Percentiles rank a stretch among this genome's conserved stretches.
These are phyloP conservation scores for Tenebrio molitor DNA, from an alignment of 1,140 invertebrate genomes.

Conservation along the genomic window DNA sequence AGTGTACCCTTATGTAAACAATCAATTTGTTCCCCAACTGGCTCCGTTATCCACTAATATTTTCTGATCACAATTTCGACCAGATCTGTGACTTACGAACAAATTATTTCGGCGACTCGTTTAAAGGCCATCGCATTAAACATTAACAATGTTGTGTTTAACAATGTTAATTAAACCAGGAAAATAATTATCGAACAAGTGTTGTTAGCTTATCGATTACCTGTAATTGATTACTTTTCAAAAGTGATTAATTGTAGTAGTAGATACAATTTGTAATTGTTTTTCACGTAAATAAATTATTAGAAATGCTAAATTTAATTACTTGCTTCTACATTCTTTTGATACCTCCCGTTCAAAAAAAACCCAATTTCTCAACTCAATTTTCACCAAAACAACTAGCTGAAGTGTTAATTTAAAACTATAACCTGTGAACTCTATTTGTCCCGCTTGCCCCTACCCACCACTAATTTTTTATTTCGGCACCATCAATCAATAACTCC, in stretches of 20 bases:
- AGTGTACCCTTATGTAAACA: slow-evolving; percentile 24
- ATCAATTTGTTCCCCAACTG: slow-evolving; percentile 16
- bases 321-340: slow-evolving; percentile 12
- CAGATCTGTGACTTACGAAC: slow-evolving; percentile 2
- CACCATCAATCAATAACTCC: neutral
- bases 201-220: slow-evolving; percentile 46
- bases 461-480: too few relatives aligned
- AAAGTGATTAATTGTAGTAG: slow-evolving; percentile 43
- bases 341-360: slow-evolving; percentile 1
- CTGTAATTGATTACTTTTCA: slow-evolving; percentile 47
- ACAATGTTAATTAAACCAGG: slow-evolving; percentile 45
- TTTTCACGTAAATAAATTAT: slow-evolving; percentile 43
- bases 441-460: slow-evolving; percentile 9
- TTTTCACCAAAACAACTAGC: too few relatives aligned
- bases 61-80: neutral
- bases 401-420: too few relatives aligned
- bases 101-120: neutral
- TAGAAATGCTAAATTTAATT: slow-evolving; percentile 44
- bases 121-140: slow-evolving; percentile 2
- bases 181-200: slow-evolving; percentile 46
- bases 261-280: slow-evolving; percentile 46
- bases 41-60: slow-evolving; percentile 19
- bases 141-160: slow-evolving; percentile 41
- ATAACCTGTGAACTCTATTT: neutral
- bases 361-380: neutral